A percentile compares a stretch with the other conserved stretches of the same genome.
phyloP scores from a whole-genome alignment of 2,113 vertebrate species.

The Spea bombifrons region DNA sequence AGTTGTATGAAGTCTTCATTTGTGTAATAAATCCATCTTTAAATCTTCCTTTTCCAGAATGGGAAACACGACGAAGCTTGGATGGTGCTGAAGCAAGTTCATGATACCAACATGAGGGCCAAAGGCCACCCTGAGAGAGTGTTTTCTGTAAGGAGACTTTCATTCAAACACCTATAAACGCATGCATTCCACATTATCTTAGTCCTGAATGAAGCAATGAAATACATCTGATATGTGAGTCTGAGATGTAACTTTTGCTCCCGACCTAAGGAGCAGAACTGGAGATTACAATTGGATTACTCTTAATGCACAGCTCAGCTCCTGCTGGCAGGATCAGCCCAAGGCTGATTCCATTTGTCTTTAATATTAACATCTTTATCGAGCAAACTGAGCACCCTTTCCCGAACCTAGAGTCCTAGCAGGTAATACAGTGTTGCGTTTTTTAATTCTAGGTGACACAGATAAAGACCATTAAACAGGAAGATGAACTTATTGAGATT shows the following conservation, averaged over 20 bases:
- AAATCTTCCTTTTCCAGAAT: conserved; percentile 68
- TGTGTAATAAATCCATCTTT: too few relatives aligned
- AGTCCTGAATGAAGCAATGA: conserved; percentile 1
- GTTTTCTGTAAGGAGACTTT: conserved; percentile 79
- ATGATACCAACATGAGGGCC: conserved; percentile 97
- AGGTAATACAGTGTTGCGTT: neutral
- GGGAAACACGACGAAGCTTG: conserved; percentile 95
- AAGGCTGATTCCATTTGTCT: neutral
- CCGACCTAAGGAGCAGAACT: neutral
- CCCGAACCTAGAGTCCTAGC: neutral
- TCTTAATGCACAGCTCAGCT: neutral
- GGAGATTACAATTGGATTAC: neutral
- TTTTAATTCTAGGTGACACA: conserved; percentile 80
- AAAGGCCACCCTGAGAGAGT: conserved; percentile 94
- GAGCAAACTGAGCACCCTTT: neutral
- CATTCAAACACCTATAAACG: neutral
- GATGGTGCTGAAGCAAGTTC: conserved; percentile 98
- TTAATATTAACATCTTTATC: neutral
- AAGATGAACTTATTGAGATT: conserved; percentile 89
- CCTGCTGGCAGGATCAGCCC: neutral
- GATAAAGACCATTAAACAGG: conserved; percentile 91
- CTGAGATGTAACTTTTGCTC: neutral
- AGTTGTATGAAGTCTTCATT: too few relatives aligned
- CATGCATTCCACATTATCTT: neutral
- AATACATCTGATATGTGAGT: neutral